A percentile compares a stretch with the other conserved stretches of the same genome.
These are phyloP conservation scores for Balearica regulorum DNA, from an alignment of 2,797 vertebrate genomes.

Conservation along the genomic window DNA sequence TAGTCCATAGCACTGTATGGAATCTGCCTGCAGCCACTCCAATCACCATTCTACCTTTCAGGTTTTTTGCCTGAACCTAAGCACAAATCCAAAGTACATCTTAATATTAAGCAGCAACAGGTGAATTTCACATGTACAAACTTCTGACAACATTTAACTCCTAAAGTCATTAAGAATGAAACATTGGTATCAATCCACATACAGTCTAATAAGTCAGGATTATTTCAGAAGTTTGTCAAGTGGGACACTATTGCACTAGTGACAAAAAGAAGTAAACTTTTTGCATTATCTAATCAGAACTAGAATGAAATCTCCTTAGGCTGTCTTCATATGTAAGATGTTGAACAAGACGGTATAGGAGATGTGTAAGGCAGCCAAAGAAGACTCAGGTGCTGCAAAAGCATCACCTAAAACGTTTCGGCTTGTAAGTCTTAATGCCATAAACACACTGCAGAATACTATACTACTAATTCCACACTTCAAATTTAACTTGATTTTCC, in stretches of 20 bases:
- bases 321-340: background rate
- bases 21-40: slow-evolving; percentile 95
- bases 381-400: background rate
- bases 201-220: background rate
- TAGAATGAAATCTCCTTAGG: background rate
- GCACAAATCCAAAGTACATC: slow-evolving; percentile 42
- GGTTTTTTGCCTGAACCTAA: slow-evolving; percentile 90
- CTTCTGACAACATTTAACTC: background rate
- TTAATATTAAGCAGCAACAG: slow-evolving; percentile 25
- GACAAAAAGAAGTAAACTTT: background rate
- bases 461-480: background rate
- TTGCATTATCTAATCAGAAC: background rate
- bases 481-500: background rate
- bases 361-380: background rate
- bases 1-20: slow-evolving; percentile 96
- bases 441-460: background rate
- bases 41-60: slow-evolving; percentile 89
- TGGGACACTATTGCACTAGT: background rate
- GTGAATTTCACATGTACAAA: slow-evolving; percentile 2
- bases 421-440: background rate
- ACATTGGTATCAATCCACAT: background rate
- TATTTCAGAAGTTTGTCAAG: slow-evolving; percentile 23
- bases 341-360: background rate
- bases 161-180: background rate
- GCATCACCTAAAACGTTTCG: background rate